These are phyloP conservation scores for Julus scanicus DNA, from an alignment of 2,888 invertebrate species.

Conservation along the genomic window DNA sequence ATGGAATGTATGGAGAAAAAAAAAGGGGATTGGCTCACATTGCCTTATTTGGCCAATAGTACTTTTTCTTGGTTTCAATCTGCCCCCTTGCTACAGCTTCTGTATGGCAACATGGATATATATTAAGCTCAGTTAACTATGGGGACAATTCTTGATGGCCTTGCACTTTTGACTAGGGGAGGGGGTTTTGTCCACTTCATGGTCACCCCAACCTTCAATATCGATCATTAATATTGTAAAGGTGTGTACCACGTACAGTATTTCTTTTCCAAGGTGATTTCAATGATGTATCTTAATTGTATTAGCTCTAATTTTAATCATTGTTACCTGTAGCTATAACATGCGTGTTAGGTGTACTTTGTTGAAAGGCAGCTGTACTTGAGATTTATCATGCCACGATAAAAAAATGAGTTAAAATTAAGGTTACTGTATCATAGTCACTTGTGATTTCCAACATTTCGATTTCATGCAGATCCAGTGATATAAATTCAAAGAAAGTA, in stretches of 20 bases:
- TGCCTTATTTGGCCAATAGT: not conserved
- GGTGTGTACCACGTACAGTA: not conserved
- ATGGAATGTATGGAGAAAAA: not conserved
- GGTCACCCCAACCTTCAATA: constrained; percentile 32
- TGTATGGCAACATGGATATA: not conserved
- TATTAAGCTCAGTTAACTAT: not conserved
- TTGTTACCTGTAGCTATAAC: not conserved
- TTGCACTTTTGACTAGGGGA: not conserved
- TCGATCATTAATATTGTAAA: constrained; percentile 27
- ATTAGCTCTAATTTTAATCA: not conserved
- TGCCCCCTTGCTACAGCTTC: not conserved
- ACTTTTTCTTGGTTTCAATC: not conserved
- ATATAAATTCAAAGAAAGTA: not conserved
- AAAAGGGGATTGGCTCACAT: not conserved
- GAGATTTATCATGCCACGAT: not conserved
- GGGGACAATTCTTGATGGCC: not conserved
- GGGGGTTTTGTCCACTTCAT: constrained; percentile 40
- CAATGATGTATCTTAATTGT: not conserved
- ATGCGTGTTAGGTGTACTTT: not conserved
- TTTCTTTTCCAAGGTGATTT: constrained; percentile 39
- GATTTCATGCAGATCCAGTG: not conserved
- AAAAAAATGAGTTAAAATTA: not conserved
- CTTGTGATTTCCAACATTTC: not conserved
- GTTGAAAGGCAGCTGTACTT: not conserved
- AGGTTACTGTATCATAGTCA: not conserved